These are phyloP conservation scores for Cisticola juncidis DNA, from an alignment of 2,113 vertebrate genomes.

Conservation along the genomic window DNA sequence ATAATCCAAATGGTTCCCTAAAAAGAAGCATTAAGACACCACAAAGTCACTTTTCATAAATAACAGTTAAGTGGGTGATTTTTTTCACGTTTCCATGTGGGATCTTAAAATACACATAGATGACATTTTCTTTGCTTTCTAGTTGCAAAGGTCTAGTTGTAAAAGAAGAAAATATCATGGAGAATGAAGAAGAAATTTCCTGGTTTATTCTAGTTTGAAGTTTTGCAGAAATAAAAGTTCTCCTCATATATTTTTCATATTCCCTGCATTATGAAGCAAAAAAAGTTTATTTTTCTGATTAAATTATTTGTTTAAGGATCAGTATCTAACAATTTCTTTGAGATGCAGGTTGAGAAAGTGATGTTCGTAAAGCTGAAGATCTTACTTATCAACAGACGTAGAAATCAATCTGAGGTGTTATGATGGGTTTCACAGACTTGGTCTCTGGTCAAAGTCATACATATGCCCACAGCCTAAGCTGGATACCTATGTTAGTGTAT, in stretches of 20 bases:
- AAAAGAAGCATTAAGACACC: slow-evolving; percentile 21
- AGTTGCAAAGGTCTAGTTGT: not conserved
- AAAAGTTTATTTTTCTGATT: not conserved
- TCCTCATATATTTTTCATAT: not conserved
- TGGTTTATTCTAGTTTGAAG: not conserved
- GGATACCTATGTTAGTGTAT: not conserved
- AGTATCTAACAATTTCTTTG: not conserved
- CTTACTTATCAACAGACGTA: not conserved
- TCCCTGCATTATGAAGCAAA: not conserved
- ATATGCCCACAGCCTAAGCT: not conserved
- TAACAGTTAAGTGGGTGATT: slow-evolving; percentile 15
- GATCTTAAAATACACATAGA: not conserved
- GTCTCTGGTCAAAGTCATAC: not conserved
- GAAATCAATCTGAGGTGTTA: not conserved
- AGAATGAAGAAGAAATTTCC: not conserved
- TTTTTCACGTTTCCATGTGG: not conserved
- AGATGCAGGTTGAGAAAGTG: not conserved
- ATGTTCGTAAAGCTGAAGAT: not conserved
- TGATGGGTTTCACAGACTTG: not conserved
- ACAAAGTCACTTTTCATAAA: slow-evolving; percentile 23
- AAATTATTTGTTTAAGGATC: not conserved
- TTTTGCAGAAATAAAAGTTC: not conserved
- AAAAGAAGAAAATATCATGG: not conserved
- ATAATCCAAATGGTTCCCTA: slow-evolving; percentile 35
- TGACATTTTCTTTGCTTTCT: not conserved